Conservation (phyloP, 2,797 vertebrate genomes). For the Rhincodon typus region DNA sequence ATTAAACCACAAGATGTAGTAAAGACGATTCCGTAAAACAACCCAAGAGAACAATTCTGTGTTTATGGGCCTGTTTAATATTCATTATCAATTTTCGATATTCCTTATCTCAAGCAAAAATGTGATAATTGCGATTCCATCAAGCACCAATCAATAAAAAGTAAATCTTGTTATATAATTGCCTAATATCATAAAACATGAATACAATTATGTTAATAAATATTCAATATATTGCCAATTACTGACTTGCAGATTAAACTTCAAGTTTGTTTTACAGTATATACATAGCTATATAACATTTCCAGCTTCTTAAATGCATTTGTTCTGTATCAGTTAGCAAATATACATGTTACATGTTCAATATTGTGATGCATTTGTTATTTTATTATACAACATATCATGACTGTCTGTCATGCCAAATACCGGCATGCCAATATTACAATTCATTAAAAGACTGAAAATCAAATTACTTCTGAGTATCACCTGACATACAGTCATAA, state of each 20-base stretch:
- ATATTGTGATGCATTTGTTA: neutral
- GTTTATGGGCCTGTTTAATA: neutral
- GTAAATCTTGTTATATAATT: neutral
- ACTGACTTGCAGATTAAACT: neutral
- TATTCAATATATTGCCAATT: no score
- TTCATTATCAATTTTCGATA: constrained; percentile 20
- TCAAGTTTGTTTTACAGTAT: neutral
- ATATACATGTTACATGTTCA: neutral
- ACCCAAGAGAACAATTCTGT: neutral
- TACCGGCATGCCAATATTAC: no score
- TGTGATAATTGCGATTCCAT: neutral
- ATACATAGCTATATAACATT: neutral
- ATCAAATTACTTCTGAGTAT: no score
- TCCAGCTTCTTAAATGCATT: neutral
- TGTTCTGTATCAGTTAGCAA: neutral
- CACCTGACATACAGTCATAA: no score
- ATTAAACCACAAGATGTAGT: no score
- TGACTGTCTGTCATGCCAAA: no score
- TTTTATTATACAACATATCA: neutral
- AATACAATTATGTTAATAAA: neutral
- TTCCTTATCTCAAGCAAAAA: neutral
- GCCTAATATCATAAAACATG: neutral
- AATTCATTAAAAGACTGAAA: no score
- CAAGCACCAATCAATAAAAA: constrained; percentile 7
- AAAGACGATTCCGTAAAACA: neutral